Evolutionary conservation across 2,797 vertebrate species (phyloP).

Genomic region (Mycteria americana): DNA sequence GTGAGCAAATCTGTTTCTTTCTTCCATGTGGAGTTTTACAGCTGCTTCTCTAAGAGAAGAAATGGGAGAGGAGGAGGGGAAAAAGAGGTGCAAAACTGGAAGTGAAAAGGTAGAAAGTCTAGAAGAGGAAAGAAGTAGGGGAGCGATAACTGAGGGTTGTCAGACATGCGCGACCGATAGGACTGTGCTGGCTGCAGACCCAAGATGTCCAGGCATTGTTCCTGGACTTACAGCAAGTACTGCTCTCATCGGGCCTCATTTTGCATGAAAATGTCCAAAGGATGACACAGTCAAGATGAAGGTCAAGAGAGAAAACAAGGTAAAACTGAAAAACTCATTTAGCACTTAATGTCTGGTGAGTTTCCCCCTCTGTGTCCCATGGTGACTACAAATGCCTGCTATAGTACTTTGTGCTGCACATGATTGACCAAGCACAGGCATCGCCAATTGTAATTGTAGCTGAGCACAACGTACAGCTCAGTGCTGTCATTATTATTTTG

Average conservation of each 20-base stretch:
- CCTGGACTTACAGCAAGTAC: background rate
- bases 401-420: background rate
- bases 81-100: background rate
- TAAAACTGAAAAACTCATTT: background rate
- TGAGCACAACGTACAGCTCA: background rate
- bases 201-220: background rate
- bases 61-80: background rate
- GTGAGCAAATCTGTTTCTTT: background rate
- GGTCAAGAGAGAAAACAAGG: background rate
- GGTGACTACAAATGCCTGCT: background rate
- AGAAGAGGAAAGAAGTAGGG: background rate
- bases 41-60: background rate
- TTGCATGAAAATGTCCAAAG: background rate
- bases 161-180: fast-evolving
- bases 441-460: background rate
- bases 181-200: background rate
- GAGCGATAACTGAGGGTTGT: background rate
- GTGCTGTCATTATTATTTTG: background rate
- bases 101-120: background rate
- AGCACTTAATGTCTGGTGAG: background rate
- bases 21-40: background rate
- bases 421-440: background rate
- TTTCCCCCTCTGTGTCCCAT: background rate
- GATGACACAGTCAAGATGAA: background rate
- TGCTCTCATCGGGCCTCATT: background rate